Percentiles rank a stretch among this genome's conserved stretches.
Evolutionary conservation across 2,888 invertebrate species (phyloP).

Genomic region (Criorhina ranunculi): DNA sequence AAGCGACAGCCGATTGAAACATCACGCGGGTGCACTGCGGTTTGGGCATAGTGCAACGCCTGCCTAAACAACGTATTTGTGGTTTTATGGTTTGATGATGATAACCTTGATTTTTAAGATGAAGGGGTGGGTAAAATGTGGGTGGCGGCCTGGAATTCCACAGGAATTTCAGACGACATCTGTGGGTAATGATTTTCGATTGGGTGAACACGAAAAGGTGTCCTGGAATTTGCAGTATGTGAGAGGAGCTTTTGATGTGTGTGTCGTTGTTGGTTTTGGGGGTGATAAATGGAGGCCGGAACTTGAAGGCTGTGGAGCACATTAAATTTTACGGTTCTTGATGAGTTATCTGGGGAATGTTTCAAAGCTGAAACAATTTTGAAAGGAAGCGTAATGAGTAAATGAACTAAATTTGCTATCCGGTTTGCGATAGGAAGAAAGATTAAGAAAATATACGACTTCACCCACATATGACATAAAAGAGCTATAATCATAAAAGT

Average conservation of each 20-base stretch:
- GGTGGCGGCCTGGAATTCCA: slow-evolving; percentile 30
- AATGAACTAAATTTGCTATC: slow-evolving; percentile 25
- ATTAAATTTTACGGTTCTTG: slow-evolving; percentile 57
- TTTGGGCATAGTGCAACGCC: background rate
- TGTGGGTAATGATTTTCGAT: slow-evolving; percentile 60
- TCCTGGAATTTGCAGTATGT: slow-evolving; percentile 51
- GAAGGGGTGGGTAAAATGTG: slow-evolving; percentile 29
- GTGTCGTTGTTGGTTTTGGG: background rate
- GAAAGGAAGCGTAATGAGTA: slow-evolving; percentile 37
- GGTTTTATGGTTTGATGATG: slow-evolving; percentile 58
- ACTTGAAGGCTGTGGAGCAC: slow-evolving; percentile 2
- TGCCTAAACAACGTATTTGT: slow-evolving; percentile 47
- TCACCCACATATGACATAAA: slow-evolving; percentile 35
- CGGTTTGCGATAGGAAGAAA: slow-evolving; percentile 6
- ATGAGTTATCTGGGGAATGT: slow-evolving; percentile 45
- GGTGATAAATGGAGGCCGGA: slow-evolving; percentile 3
- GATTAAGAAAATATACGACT: slow-evolving; percentile 13
- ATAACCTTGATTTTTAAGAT: slow-evolving; percentile 57
- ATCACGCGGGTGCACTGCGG: slow-evolving; percentile 8
- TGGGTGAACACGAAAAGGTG: slow-evolving; percentile 66
- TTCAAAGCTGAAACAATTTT: slow-evolving; percentile 28
- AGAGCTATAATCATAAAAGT: slow-evolving; percentile 37
- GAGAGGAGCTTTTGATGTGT: slow-evolving; percentile 29
- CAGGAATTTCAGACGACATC: slow-evolving; percentile 49
- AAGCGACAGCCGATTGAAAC: slow-evolving; percentile 39